Evolutionary conservation across 1,140 invertebrate genomes (phyloP), one percentile per base, ranked within the genome.

Genomic region (Himalopsyche phryganea): DNA sequence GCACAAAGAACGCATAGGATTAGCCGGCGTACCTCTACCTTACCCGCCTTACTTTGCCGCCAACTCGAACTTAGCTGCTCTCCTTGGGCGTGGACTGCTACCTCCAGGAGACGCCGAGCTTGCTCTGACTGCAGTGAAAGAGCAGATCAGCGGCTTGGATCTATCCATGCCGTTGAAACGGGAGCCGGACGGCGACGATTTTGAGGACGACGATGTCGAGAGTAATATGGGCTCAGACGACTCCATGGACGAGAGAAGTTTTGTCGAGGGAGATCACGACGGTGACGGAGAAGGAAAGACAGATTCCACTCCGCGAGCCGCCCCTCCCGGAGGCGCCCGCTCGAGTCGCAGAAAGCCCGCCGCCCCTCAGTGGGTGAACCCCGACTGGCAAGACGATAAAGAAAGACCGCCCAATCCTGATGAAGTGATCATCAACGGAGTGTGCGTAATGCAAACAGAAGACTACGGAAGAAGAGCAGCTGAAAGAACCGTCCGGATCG

Each of bases 321-420:
- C 74, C 10, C 74, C 78, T 59, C 76, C 79, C 14, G 77, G 80
- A n/a, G 80, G 76, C 7, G 75, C 78, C 60, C 71, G 74, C 13
- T 85, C 85, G 42, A 84, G 79, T 44, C 73, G 94, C 55, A 81
- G 95, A 53, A 98, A 98, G 77, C 91, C 94, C 0, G 92, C 92
- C 0, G 92, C 93, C 20, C 96, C 96, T 0, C 94, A 98, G 75
- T 96, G 95, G 92, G 93, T 98, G 0, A 96, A 96, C 72, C 94
- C 92, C 1, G 92, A 94, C 48, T 90, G 91, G 85, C 89, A 93
- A 69, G 86, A 92, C 61, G 73, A 78, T 51, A 75, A 79, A 51
- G 83, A 84, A 47, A 77, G 80, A 60, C 71, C 73, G 58, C 78
- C 78, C 51, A 79, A 79, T 58, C 81, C 82, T 7, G 84, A 85